phyloP scores from a whole-genome alignment of 2,888 invertebrate species.

The Leptarthrus brevirostris region DNA sequence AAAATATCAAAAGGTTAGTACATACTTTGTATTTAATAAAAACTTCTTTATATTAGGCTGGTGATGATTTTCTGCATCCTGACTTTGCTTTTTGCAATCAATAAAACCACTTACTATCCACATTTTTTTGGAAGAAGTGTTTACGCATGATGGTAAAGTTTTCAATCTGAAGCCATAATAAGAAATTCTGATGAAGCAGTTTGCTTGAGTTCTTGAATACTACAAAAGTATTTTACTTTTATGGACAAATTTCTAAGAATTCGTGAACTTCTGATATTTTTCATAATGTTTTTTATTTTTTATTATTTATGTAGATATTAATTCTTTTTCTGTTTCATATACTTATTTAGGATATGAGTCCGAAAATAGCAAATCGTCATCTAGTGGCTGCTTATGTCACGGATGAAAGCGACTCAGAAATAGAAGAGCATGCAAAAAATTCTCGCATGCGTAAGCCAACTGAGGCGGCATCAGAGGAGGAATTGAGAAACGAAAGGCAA shows the following conservation, averaged over 20 bases:
- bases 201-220: constrained; percentile 51
- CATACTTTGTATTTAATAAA: too few species aligned
- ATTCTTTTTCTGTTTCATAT: background rate
- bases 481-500: background rate
- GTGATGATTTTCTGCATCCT: constrained; percentile 50
- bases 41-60: constrained; percentile 14
- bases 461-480: background rate
- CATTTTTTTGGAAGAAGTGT: background rate
- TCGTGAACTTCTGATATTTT: constrained; percentile 47
- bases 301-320: background rate
- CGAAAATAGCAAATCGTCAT: constrained; percentile 39
- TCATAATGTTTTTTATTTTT: background rate
- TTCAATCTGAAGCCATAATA: constrained; percentile 54
- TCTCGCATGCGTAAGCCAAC: background rate
- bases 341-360: background rate
- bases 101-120: background rate
- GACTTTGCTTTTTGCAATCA: background rate
- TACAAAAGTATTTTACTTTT: too few species aligned
- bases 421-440: constrained; percentile 17
- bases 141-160: constrained; percentile 54
- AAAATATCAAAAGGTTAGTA: constrained; percentile 22
- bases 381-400: constrained; percentile 53
- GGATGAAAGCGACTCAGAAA: constrained; percentile 52
- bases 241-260: too few species aligned
- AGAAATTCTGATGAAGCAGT: constrained; percentile 45